Conservation (phyloP, 2,113 vertebrate genomes). For the Edolisoma coerulescens region DNA sequence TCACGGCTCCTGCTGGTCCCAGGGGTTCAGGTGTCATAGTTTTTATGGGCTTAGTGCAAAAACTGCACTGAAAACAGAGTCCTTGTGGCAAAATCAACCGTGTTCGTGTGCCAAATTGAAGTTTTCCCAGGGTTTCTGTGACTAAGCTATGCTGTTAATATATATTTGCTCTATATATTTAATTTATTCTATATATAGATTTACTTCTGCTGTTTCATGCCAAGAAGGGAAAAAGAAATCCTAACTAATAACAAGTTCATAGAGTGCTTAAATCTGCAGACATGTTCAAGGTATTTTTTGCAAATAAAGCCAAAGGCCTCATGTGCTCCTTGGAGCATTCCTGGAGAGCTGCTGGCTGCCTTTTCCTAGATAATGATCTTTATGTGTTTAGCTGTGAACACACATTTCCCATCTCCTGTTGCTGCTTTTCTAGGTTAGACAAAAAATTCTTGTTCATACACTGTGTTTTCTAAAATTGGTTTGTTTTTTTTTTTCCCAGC, state of each 20-base stretch:
- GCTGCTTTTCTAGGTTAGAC: background rate
- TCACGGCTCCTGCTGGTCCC: background rate
- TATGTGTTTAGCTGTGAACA: background rate
- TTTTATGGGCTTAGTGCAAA: background rate
- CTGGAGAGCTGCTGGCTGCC: background rate
- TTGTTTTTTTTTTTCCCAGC: fast-evolving
- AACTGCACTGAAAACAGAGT: background rate
- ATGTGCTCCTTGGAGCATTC: background rate
- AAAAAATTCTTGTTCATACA: background rate
- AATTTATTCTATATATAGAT: background rate
- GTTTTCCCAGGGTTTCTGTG: background rate
- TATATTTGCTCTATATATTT: background rate
- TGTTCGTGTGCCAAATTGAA: fast-evolving
- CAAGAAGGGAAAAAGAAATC: background rate
- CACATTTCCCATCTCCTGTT: background rate
- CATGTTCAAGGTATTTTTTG: background rate
- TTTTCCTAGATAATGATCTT: background rate
- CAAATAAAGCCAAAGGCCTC: background rate
- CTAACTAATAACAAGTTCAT: background rate
- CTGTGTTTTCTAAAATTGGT: background rate
- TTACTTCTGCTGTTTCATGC: background rate
- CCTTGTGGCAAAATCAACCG: background rate
- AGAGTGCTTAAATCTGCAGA: background rate
- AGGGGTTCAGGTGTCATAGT: background rate
- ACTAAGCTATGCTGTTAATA: background rate